Conservation (phyloP, 2,888 invertebrate genomes). For the Syritta pipiens region DNA sequence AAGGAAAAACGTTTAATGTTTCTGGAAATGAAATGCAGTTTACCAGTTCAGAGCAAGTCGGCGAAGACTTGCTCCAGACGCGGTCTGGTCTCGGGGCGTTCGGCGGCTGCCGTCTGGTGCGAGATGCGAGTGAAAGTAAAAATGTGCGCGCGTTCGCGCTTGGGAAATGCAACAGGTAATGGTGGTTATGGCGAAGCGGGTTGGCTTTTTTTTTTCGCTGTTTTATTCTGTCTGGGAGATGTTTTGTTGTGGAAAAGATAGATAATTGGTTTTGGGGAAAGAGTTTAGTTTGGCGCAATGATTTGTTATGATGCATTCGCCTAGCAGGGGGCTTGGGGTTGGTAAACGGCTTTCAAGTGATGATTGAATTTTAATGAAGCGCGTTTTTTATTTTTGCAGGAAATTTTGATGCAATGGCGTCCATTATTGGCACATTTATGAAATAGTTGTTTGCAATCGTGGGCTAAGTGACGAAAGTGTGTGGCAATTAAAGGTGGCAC, state of each 20-base stretch:
- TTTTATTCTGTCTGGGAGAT: slow-evolving; percentile 59
- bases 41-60: slow-evolving; percentile 50
- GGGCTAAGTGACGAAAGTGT: not conserved
- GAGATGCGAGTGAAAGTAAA: slow-evolving; percentile 62
- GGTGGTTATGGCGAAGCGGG: not conserved
- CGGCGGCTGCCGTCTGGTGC: slow-evolving; percentile 45
- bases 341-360: slow-evolving; percentile 48
- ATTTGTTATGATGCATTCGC: slow-evolving; percentile 61
- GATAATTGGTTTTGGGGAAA: slow-evolving; percentile 61
- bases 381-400: slow-evolving; percentile 59
- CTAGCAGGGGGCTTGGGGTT: slow-evolving; percentile 23
- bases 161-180: slow-evolving; percentile 66
- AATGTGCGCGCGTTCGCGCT: slow-evolving; percentile 28
- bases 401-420: slow-evolving; percentile 55
- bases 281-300: slow-evolving; percentile 45
- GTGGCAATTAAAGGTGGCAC: too few relatives aligned
- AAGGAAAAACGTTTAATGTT: not conserved
- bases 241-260: slow-evolving; percentile 28
- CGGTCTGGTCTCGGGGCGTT: slow-evolving; percentile 1
- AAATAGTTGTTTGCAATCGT: slow-evolving; percentile 22
- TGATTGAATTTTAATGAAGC: slow-evolving; percentile 66
- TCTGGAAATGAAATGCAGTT: slow-evolving; percentile 62
- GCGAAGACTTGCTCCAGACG: slow-evolving; percentile 59
- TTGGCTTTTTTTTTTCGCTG: slow-evolving; percentile 8
- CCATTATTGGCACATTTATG: slow-evolving; percentile 40